Percentiles rank a stretch among this genome's conserved stretches.
These are phyloP conservation scores for Fragum whitleyi DNA, from an alignment of 2,888 invertebrate genomes.

Conservation along the genomic window DNA sequence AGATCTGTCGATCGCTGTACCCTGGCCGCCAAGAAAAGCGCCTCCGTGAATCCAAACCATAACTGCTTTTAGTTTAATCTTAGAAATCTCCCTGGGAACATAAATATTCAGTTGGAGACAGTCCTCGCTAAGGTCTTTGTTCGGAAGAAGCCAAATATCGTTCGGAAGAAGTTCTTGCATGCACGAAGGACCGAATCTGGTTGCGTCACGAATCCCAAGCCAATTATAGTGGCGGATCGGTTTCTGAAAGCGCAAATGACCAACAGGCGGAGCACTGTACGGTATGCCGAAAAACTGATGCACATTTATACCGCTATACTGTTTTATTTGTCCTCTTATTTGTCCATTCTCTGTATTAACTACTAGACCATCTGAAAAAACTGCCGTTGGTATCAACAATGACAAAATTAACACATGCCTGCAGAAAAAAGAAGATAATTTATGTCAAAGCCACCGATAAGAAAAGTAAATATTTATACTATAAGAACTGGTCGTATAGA, in stretches of 20 bases:
- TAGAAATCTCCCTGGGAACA: conserved; percentile 57
- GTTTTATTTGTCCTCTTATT: conserved; percentile 39
- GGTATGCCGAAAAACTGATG: conserved; percentile 65
- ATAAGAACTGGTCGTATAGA: too few species aligned
- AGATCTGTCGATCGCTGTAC: conserved; percentile 63
- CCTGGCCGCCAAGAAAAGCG: conserved; percentile 66
- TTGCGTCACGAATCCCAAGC: conserved; percentile 47
- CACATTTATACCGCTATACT: conserved; percentile 31
- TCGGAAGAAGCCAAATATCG: conserved; percentile 60
- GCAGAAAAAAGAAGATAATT: too few species aligned
- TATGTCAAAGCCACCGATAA: too few species aligned
- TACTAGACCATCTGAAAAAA: not conserved
- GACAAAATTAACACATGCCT: not conserved
- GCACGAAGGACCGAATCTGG: conserved; percentile 64
- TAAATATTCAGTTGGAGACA: conserved; percentile 71
- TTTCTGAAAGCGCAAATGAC: conserved; percentile 57
- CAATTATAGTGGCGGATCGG: conserved; percentile 44
- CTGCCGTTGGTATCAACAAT: not conserved
- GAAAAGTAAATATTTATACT: too few species aligned
- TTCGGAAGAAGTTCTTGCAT: conserved; percentile 61
- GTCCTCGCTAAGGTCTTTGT: conserved; percentile 67
- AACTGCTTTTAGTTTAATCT: conserved; percentile 53
- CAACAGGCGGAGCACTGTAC: conserved; percentile 65
- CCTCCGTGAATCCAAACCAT: conserved; percentile 77
- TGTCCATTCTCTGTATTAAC: conserved; percentile 49